Percentiles rank a stretch among this genome's conserved stretches.
Conservation (phyloP, 2,113 vertebrate genomes). For the Agapornis roseicollis region DNA sequence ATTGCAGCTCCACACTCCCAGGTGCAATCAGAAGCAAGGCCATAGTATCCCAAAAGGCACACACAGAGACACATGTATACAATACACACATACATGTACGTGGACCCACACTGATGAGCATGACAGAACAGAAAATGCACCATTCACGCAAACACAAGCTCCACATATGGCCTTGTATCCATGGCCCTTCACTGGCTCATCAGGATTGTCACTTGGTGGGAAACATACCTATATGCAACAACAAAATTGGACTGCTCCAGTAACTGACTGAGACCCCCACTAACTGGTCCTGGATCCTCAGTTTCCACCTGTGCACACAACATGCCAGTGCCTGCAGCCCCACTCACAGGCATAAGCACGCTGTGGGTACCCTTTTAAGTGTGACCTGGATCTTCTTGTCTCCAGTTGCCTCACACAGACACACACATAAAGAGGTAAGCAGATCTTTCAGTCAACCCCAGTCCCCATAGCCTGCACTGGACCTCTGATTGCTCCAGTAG, state of each 20-base stretch:
- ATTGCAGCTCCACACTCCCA: background rate
- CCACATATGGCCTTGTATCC: background rate
- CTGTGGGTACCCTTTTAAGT: background rate
- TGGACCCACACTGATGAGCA: background rate
- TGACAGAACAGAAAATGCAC: background rate
- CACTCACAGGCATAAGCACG: background rate
- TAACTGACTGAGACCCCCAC: background rate
- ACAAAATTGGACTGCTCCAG: background rate
- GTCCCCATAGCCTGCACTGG: fast-evolving
- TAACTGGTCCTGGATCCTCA: background rate
- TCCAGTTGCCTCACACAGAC: background rate
- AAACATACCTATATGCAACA: background rate
- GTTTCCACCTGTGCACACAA: background rate
- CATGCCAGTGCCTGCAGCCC: background rate
- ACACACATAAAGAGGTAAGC: background rate
- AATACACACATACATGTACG: no score
- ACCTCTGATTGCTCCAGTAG: background rate
- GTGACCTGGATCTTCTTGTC: background rate
- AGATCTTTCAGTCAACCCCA: background rate
- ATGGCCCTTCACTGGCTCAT: background rate
- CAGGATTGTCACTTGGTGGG: background rate
- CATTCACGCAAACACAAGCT: background rate
- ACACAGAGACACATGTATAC: background rate
- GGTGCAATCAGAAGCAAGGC: background rate
- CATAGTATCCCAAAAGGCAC: background rate